Percentiles rank a stretch among this genome's conserved stretches.
phyloP scores from a whole-genome alignment of 2,797 vertebrate genomes.

The Lithobates sylvaticus region DNA sequence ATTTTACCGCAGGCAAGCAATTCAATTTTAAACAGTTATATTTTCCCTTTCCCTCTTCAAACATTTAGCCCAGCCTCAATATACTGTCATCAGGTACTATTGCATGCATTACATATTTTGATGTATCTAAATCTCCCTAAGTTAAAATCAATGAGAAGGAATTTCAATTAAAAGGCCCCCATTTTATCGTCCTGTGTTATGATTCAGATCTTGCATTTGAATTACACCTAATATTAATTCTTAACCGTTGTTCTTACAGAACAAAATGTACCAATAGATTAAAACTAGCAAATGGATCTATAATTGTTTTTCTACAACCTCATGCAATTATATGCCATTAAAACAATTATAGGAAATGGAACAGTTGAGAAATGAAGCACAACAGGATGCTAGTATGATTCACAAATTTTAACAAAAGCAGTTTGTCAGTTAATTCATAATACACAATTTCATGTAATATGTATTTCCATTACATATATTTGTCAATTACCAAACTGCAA shows the following conservation, averaged over 20 bases:
- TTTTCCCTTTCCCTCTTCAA: conserved; percentile 11
- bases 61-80: conserved; percentile 2
- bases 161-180: not conserved
- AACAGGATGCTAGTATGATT: not conserved
- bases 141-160: not conserved
- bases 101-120: not conserved
- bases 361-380: not conserved
- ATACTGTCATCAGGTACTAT: not conserved
- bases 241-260: not conserved
- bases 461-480: not conserved
- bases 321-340: conserved; percentile 21
- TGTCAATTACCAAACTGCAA: not conserved
- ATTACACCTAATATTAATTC: not conserved
- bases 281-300: not conserved
- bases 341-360: conserved; percentile 9
- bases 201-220: not conserved
- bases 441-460: not conserved
- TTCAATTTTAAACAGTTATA: conserved; percentile 16
- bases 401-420: not conserved
- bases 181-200: not conserved
- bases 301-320: conserved; percentile 27
- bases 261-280: not conserved
- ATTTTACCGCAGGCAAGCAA: conserved; percentile 25
- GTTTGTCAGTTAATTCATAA: not conserved
- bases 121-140: not conserved